Evolutionary conservation across 2,113 vertebrate species (phyloP).

Genomic region (Oplegnathus fasciatus): DNA sequence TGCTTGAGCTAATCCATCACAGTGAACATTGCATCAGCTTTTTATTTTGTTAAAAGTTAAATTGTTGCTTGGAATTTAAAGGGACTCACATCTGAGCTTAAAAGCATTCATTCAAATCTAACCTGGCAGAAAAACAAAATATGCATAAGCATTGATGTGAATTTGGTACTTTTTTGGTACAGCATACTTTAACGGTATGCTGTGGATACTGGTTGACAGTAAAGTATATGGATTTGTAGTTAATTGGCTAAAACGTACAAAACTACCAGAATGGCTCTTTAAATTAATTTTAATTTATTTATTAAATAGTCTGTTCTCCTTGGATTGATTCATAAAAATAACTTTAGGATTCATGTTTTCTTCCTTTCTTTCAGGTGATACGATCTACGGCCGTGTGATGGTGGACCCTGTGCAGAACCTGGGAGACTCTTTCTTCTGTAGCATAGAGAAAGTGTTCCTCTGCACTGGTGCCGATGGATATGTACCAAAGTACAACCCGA

Average conservation of each 20-base stretch:
- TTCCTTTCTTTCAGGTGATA: slow-evolving; percentile 85
- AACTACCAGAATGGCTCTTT: neutral
- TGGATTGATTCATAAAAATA: neutral
- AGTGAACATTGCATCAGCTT: neutral
- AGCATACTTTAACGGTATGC: no score
- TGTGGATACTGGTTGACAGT: neutral
- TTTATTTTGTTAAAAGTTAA: neutral
- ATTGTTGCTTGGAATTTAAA: neutral
- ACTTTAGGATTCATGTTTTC: neutral
- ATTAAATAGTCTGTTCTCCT: neutral
- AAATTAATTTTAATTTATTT: neutral
- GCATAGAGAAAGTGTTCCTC: slow-evolving; percentile 96
- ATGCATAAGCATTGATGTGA: neutral
- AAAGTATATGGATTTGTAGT: neutral
- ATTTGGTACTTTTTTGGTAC: neutral
- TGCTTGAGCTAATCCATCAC: neutral
- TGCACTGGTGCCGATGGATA: slow-evolving; percentile 96
- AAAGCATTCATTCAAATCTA: neutral
- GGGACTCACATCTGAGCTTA: neutral
- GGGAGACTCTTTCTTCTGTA: slow-evolving; percentile 95
- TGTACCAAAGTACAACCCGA: slow-evolving; percentile 94
- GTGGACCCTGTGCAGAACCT: slow-evolving; percentile 97
- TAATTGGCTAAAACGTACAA: neutral
- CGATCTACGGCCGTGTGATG: slow-evolving; percentile 94
- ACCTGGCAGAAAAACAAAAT: neutral